These are phyloP conservation scores for Ambastaia sidthimunki DNA, from an alignment of 2,797 vertebrate species.

Conservation along the genomic window DNA sequence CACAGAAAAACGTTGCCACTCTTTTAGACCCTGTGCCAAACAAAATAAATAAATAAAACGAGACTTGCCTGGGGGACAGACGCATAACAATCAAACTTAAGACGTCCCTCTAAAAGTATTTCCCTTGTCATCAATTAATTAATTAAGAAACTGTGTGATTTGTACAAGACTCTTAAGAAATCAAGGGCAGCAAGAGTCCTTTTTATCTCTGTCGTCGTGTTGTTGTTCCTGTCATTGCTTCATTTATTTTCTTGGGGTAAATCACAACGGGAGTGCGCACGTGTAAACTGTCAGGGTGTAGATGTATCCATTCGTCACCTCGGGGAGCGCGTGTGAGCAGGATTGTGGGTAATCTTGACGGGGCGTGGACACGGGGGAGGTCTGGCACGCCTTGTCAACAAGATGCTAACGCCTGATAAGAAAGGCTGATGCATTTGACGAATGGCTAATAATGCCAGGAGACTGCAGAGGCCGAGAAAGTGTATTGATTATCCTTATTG, in stretches of 20 bases:
- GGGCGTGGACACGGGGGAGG: slow-evolving; percentile 52
- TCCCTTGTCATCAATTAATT: slow-evolving; percentile 74
- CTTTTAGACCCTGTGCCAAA: neutral
- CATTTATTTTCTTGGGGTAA: slow-evolving; percentile 81
- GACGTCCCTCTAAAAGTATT: slow-evolving; percentile 39
- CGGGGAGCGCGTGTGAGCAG: slow-evolving; percentile 58
- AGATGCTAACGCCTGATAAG: slow-evolving; percentile 77
- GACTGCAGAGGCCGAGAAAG: slow-evolving; percentile 70
- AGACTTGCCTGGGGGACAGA: neutral
- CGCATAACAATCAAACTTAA: slow-evolving; percentile 25
- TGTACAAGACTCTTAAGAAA: slow-evolving; percentile 77
- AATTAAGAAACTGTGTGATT: slow-evolving; percentile 74
- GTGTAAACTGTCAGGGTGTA: slow-evolving; percentile 78
- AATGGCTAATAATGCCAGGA: slow-evolving; percentile 73
- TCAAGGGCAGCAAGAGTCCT: slow-evolving; percentile 76
- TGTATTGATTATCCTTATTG: slow-evolving; percentile 87
- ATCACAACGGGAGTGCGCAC: slow-evolving; percentile 76
- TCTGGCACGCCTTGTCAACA: slow-evolving; percentile 69
- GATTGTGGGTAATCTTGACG: slow-evolving; percentile 60
- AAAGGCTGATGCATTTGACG: slow-evolving; percentile 75
- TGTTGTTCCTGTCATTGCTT: slow-evolving; percentile 73
- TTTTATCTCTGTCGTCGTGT: slow-evolving; percentile 53
- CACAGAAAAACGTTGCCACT: neutral
- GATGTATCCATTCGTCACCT: slow-evolving; percentile 79
- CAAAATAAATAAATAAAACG: neutral